Percentiles rank a stretch among this genome's conserved stretches.
Evolutionary conservation across 2,113 vertebrate genomes (phyloP).

Genomic region (Psittacus erithacus): DNA sequence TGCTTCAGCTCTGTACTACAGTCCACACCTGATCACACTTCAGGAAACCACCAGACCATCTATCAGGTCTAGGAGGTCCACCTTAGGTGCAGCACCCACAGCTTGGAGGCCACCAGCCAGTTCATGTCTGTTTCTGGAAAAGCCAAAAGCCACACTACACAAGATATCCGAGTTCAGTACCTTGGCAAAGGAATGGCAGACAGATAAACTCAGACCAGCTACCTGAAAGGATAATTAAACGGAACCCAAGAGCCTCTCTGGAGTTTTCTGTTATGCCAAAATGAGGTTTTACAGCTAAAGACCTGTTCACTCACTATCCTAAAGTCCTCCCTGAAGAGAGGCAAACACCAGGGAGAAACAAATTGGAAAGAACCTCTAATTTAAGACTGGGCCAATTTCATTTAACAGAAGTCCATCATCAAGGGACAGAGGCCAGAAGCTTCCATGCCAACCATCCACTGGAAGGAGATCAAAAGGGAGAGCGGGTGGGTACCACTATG

Average conservation of each 20-base stretch:
- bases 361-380: background rate
- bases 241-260: background rate
- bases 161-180: background rate
- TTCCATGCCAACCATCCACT: background rate
- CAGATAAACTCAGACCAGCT: background rate
- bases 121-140: accelerated
- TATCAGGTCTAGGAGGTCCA: background rate
- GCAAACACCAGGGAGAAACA: background rate
- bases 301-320: background rate
- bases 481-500: background rate
- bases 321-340: background rate
- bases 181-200: background rate
- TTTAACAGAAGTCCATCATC: background rate
- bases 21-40: background rate
- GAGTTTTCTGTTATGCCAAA: background rate
- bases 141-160: background rate
- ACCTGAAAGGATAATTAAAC: background rate
- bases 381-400: background rate
- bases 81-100: background rate
- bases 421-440: background rate
- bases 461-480: background rate
- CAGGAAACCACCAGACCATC: background rate
- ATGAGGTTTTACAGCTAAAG: background rate
- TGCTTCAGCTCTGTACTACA: background rate
- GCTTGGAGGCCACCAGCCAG: background rate